Percentiles rank a stretch among this genome's conserved stretches.
Evolutionary conservation across 2,113 vertebrate genomes (phyloP).

Genomic region (Dinomys branickii): DNA sequence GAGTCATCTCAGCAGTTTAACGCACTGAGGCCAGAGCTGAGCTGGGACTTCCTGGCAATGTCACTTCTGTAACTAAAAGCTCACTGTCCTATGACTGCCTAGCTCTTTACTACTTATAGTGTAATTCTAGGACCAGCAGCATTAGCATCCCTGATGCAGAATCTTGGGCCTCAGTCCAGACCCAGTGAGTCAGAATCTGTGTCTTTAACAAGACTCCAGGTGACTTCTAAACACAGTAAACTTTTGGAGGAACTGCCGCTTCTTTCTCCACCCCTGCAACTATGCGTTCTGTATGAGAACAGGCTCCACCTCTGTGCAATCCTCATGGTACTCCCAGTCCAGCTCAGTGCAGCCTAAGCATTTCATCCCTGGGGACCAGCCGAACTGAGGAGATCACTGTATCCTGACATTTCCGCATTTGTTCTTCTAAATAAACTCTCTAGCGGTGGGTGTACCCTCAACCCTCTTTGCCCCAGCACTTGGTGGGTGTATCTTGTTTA

Average conservation of each 20-base stretch:
- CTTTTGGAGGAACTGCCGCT: not conserved
- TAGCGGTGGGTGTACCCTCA: not conserved
- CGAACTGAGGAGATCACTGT: not conserved
- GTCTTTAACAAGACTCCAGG: not conserved
- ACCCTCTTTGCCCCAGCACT: not conserved
- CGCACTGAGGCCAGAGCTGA: not conserved
- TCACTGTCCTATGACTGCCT: not conserved
- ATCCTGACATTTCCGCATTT: not conserved
- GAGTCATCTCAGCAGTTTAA: not conserved
- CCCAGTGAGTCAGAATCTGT: not conserved
- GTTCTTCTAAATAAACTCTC: not conserved
- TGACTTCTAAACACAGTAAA: not conserved
- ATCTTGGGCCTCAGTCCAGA: not conserved
- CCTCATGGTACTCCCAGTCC: not conserved
- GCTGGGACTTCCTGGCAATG: not conserved
- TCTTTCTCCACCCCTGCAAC: not conserved
- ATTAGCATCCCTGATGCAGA: not conserved
- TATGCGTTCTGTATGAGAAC: no score
- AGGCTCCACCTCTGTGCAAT: not conserved
- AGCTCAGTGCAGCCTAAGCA: not conserved
- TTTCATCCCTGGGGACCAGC: not conserved
- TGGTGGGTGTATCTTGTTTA: not conserved
- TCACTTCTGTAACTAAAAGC: not conserved
- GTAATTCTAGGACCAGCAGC: not conserved
- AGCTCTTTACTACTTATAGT: not conserved